Base-by-base conservation (phyloP, 30 jellyfish, hydroid and myxozoan species). In the Rhopilema esculentum region DNA sequence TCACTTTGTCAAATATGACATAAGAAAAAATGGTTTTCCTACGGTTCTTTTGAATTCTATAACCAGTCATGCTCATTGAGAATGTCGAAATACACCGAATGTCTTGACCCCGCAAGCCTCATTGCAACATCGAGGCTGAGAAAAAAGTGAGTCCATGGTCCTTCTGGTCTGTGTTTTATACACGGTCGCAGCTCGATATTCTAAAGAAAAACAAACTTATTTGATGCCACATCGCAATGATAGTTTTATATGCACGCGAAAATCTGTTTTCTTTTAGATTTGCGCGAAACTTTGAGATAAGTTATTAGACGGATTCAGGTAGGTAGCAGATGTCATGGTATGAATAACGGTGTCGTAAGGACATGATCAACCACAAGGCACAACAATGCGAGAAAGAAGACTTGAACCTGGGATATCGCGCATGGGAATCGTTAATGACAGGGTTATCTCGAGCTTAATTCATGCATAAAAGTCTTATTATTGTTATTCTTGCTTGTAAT, bases 191-290 rank as follows among this genome's bases (percentile, higher is more conserved):
- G 75, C 86, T 26, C 86, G 33, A 49, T 18, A 51, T 4, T 9
- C 17, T 19, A n/a, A n/a, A 16, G 53, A 27, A 76, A 40, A 22
- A 23, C 77, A 66, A 66, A 66, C 23, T 66, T 29, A 20, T 66
- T 12, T 40, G 74, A 76, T 51, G 67, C 74, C 28, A 76, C 25
- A 76, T 6, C 75, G 16, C 75, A 1, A 28, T 24, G 48, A 12
- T 22, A n/a, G 6, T 51, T 66, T 27, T 24, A 25, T 49, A 51
- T 76, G 29, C 57, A 76, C 69, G 49, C 67, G 86, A 51, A 76
- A 4, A 74, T 76, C 77, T 76, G 86, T 51, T 76, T 49, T 76
- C 86, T 76, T 76, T 51, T 40, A 20, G 75, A 76, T 51, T 76
- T 51, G 30, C 28, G 86, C 27, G 33, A 76, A 49, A 12, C 67